A percentile compares a stretch with the other conserved stretches of the same genome.
Conservation (phyloP, 1,140 invertebrate species). For the Tribolium madens region DNA sequence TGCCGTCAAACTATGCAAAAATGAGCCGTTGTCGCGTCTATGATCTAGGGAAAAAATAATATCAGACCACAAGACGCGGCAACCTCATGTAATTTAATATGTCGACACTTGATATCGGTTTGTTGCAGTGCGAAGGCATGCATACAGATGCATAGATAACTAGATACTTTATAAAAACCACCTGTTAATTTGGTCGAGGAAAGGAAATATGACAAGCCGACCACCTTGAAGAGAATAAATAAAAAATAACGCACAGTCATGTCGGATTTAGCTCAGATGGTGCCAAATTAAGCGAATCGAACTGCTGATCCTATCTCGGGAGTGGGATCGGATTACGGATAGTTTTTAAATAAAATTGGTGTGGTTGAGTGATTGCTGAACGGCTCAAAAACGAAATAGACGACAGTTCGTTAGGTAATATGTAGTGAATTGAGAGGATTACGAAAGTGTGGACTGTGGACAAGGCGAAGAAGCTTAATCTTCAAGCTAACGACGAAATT, state of each 20-base stretch:
- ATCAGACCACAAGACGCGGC: slow-evolving; percentile 19
- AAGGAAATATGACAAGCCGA: slow-evolving; percentile 57
- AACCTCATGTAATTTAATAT: slow-evolving; percentile 47
- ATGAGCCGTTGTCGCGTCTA: slow-evolving; percentile 13
- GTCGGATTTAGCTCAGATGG: slow-evolving; percentile 51
- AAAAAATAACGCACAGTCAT: slow-evolving; percentile 53
- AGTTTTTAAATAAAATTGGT: slow-evolving; percentile 37
- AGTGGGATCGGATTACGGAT: slow-evolving; percentile 34
- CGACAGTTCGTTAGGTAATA: slow-evolving; percentile 1
- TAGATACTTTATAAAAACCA: slow-evolving; percentile 61
- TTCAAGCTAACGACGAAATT: not conserved
- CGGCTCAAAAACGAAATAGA: slow-evolving; percentile 14
- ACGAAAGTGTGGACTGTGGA: not conserved
- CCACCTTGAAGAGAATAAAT: slow-evolving; percentile 58
- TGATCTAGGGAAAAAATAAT: slow-evolving; percentile 11
- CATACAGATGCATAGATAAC: slow-evolving; percentile 60
- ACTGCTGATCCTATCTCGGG: slow-evolving; percentile 38
- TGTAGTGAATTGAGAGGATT: no score
- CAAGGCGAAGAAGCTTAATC: not conserved
- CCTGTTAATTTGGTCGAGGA: slow-evolving; percentile 58
- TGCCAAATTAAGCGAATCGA: slow-evolving; percentile 56
- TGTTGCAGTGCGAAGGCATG: slow-evolving; percentile 55
- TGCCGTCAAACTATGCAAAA: slow-evolving; percentile 10
- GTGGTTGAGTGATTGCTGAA: slow-evolving; percentile 14
- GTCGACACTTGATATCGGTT: slow-evolving; percentile 51